Evolutionary conservation across 2,797 vertebrate genomes (phyloP), one percentile per base, ranked within the genome.

Genomic region (Lagodon rhomboides): DNA sequence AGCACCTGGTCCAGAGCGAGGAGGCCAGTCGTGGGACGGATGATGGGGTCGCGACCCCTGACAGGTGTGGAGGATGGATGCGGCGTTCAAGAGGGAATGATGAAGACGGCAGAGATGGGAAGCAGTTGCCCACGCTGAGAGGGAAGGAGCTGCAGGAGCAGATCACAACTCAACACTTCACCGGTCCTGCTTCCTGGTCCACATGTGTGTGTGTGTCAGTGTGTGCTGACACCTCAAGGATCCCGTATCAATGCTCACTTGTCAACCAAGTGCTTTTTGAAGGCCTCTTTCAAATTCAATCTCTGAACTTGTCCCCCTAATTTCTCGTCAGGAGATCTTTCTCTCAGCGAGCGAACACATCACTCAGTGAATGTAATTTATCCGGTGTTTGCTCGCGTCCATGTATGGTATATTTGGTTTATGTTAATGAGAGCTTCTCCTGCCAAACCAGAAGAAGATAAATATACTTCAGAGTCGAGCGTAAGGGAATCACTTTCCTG

Each of bases 41-140:
- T 88, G 38, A 25, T n/a, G 9, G 67, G 81, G 81, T 88, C 64
- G 6, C 53, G 82, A 84, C 87, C 81, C 4, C 79, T 72, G 87
- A 92, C 89, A 93, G 88, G 91, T 93, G 93, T 84, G 84, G 87
- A 79, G 84, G 85, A 91, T 77, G 67, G 82, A 82, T 83, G 73
- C 38, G n/a, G 68, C 4, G n/a, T 68, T 75, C 72, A 54, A 1
- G 60, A 59, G 73, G 60, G 80, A 82, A 85, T 77, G 65, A 89
- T 85, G 82, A 85, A 80, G 84, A 90, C 27, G 8, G 50, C 30
- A 70, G 64, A 80, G 68, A 83, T 46, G 65, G 77, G 77, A 83
- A 67, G 64, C 50, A 73, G 68, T 74, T 54, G 71, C 56, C 55
- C 62, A 34, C 58, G 30, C 53, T 46, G 16, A 46, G 56, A 50